phyloP scores from a whole-genome alignment of 2,113 vertebrate species.

The Anguilla rostrata region DNA sequence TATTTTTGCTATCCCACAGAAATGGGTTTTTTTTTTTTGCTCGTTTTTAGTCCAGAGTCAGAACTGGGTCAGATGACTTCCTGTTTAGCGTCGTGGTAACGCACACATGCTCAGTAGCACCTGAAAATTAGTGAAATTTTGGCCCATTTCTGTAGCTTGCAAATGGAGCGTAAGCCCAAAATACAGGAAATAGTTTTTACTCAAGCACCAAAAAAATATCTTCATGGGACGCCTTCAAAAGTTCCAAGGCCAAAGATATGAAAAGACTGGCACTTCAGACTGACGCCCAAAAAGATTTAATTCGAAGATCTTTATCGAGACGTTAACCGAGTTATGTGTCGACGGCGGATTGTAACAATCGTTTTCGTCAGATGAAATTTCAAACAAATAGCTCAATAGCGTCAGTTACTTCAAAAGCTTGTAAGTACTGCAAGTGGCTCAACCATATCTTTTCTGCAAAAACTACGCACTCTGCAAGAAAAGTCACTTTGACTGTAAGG shows the following conservation, averaged over 20 bases:
- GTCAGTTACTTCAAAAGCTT: slow-evolving; percentile 7
- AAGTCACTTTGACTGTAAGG: slow-evolving; percentile 33
- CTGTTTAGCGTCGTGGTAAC: slow-evolving; percentile 30
- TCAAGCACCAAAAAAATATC: slow-evolving; percentile 34
- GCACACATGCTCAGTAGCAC: slow-evolving; percentile 52
- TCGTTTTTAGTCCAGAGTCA: slow-evolving; percentile 26
- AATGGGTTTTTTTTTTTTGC: slow-evolving; percentile 30
- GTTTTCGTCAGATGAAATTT: slow-evolving; percentile 11
- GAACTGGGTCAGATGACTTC: slow-evolving; percentile 42
- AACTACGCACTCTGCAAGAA: slow-evolving; percentile 27
- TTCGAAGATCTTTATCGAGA: not conserved
- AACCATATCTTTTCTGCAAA: not conserved
- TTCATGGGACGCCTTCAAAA: slow-evolving; percentile 38
- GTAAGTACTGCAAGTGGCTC: not conserved
- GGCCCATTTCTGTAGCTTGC: slow-evolving; percentile 19
- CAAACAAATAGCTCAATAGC: not conserved
- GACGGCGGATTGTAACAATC: not conserved
- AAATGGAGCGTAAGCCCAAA: slow-evolving; percentile 17
- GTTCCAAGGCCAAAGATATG: slow-evolving; percentile 39
- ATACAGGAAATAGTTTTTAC: slow-evolving; percentile 37
- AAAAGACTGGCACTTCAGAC: slow-evolving; percentile 18
- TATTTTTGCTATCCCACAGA: slow-evolving; percentile 33
- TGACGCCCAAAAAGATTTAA: not conserved
- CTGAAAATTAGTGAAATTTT: slow-evolving; percentile 51
- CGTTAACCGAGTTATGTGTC: not conserved